Base-by-base conservation (phyloP, 2,888 invertebrate species). In the Leucoptera coffeella region DNA sequence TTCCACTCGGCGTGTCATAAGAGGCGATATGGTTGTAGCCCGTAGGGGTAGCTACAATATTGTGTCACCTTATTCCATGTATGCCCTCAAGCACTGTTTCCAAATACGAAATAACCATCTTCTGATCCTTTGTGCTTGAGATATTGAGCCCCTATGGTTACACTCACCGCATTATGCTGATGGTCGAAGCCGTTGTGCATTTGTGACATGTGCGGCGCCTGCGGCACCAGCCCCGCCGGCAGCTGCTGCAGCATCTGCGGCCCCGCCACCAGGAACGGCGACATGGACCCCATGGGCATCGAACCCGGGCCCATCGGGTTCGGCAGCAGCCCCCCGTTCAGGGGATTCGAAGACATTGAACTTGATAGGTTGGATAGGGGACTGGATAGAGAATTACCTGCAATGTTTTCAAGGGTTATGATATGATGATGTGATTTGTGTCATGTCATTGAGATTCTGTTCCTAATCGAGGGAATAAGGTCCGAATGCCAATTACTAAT, bases 141-240 rank as follows among this genome's bases (percentile, higher is more conserved):
- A n/a, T n/a, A n/a, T n/a, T n/a, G n/a, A n/a, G n/a, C n/a, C n/a
- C n/a, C n/a, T n/a, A n/a, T n/a, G n/a, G n/a, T n/a, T n/a, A n/a
- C n/a, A 52, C 60, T 61, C 26, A 67, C 65, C 34, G 48, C 45
- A 32, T 50, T 36, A 28, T 61, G 64, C 38, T 49, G 38, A 28
- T 50, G 31, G 36, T 67, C 67, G 37, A 53, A 67, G 29, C 65
- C 67, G 31, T 67, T 67, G 26, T 53, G 51, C 20, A 64, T 47
- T 11, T n/a, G n/a, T n/a, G 43, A 49, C 15, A 40, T 39, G 30
- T 46, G 52, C 32, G 39, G 41, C 46, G 50, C 42, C 29, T 52
- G 57, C 29, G 39, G 44, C 21, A 14, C 11, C 15, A n/a, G n/a
- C n/a, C n/a, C n/a, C n/a, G n/a, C n/a, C n/a, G 48, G 50, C 25